These are phyloP conservation scores for Cryptus viduatorius DNA, from an alignment of 2,888 invertebrate species.

Conservation along the genomic window DNA sequence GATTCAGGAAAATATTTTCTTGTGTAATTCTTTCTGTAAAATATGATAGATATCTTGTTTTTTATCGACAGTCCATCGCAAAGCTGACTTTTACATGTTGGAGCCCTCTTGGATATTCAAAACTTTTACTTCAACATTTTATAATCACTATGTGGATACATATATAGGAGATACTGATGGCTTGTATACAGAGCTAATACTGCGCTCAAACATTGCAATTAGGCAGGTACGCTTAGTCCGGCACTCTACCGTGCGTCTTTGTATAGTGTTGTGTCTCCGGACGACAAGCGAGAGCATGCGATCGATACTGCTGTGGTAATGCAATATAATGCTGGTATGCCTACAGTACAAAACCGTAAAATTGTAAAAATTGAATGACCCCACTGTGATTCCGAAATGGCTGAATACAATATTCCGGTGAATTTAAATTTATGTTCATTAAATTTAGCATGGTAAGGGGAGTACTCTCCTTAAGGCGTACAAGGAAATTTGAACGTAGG, in stretches of 20 bases:
- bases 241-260: not conserved
- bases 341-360: slow-evolving; percentile 3
- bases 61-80: slow-evolving; percentile 3
- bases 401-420: not conserved
- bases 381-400: not conserved
- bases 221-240: slow-evolving; percentile 15
- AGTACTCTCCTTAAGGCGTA: slow-evolving; percentile 21
- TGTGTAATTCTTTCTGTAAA: too few species aligned
- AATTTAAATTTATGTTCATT: slow-evolving; percentile 51
- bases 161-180: not conserved
- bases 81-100: not conserved
- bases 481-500: slow-evolving; percentile 12
- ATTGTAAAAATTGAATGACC: slow-evolving; percentile 20
- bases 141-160: not conserved
- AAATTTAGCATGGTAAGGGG: slow-evolving; percentile 1
- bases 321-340: not conserved
- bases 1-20: too few species aligned
- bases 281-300: not conserved
- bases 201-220: slow-evolving; percentile 44
- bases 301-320: slow-evolving; percentile 1
- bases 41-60: too few species aligned
- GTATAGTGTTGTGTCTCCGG: not conserved
- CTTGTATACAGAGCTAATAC: slow-evolving; percentile 36
- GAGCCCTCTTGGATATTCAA: not conserved
- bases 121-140: too few species aligned